Base-by-base conservation (phyloP, 2,797 vertebrate genomes). In the Gallinago solitaria region DNA sequence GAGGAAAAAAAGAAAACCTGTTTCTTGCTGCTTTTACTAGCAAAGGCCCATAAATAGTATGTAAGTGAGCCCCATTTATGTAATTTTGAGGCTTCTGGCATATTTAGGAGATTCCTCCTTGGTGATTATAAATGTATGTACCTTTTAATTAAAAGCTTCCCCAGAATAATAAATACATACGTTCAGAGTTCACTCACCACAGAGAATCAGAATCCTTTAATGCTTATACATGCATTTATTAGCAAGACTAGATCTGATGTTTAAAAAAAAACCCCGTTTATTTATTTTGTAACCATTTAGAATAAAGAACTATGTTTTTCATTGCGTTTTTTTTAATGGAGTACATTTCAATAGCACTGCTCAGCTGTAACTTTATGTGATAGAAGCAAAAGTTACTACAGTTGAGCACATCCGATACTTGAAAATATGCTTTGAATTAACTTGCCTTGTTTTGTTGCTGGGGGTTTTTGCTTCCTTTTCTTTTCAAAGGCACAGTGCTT, bases 391-490 rank as follows among this genome's bases (percentile, higher is more conserved):
- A 93, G 50, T 78, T 76, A 50, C 35, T 67, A 24, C 6, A 51
- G 25, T 70, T 10, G 9, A 94, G 19, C 53, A 69, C 32, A 96
- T 90, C 64, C 5, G 41, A 68, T 96, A 80, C 81, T 93, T 71
- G 64, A 84, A 95, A 96, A 93, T 89, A 87, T 89, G 94, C 78
- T 95, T 94, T 95, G 89, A 96, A 95, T 97, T 96, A 95, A 53
- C 75, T 90, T 85, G 39, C 9, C 28, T 76, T 48, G 33, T 51
- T 51, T 69, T 95, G 43, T 75, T 78, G 4, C 50, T 67, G 35
- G 43, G 35, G 61, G 2, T 35, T 90, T 93, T 94, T 90, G 13
- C 67, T 91, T 95, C 79, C 65, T 93, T 79, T 90, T 77, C 47
- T 91, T 95, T 95, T 96, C 93, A 97, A 96, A 97, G 87, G 30